Percentiles rank a stretch among this genome's conserved stretches.
Evolutionary conservation across 2,113 vertebrate species (phyloP).

Genomic region (Mesitornis unicolor): DNA sequence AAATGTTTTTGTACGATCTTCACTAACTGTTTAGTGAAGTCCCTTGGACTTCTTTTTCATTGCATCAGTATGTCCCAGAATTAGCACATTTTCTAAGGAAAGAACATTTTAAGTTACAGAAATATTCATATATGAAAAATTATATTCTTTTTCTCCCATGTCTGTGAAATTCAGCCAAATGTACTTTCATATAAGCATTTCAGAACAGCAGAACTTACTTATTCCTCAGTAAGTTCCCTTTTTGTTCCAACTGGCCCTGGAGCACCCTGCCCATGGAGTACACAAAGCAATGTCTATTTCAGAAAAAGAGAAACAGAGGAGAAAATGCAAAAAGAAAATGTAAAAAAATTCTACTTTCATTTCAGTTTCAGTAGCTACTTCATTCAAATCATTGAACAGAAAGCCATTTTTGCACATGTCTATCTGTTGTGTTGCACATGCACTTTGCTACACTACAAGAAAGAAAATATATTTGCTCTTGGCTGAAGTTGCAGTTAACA

Average conservation of each 20-base stretch:
- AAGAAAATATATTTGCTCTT: neutral
- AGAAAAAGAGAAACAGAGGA: neutral
- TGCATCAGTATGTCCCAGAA: neutral
- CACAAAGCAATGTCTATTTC: neutral
- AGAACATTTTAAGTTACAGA: neutral
- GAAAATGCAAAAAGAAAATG: neutral
- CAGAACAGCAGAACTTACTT: neutral
- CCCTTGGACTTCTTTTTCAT: neutral
- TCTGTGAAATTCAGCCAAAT: neutral
- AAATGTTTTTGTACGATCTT: neutral
- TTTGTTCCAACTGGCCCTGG: neutral
- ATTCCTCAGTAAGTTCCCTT: neutral
- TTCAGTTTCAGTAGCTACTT: neutral
- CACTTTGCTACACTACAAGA: neutral
- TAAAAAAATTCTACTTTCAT: neutral
- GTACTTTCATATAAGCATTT: neutral
- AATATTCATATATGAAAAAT: neutral
- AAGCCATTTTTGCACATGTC: accelerated
- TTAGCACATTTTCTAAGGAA: neutral
- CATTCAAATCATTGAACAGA: neutral
- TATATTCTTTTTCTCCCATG: neutral
- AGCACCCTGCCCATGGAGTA: neutral
- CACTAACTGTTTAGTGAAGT: neutral
- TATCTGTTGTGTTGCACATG: neutral
- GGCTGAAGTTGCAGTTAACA: neutral